Evolutionary conservation across 1,140 invertebrate genomes (phyloP).

Genomic region (Caenorhabditis briggsae): DNA sequence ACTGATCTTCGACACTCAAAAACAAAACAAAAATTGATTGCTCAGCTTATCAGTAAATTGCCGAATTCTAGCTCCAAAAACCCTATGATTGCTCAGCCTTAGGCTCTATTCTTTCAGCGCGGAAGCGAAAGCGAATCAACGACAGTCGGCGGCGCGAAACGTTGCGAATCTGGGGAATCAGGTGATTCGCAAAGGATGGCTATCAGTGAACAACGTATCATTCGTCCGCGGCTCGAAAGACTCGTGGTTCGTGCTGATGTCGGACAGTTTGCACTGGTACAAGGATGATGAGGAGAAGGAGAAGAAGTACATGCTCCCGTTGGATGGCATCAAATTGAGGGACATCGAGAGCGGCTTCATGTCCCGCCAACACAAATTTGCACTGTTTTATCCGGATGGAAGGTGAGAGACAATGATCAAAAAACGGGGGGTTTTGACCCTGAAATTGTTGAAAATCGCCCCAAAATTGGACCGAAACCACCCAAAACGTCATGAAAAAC

Average conservation of each 20-base stretch:
- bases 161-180: conserved; percentile 78
- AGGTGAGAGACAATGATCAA: conserved; percentile 69
- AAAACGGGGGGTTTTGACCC: too few relatives aligned
- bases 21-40: too few relatives aligned
- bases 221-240: conserved; percentile 98
- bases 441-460: too few relatives aligned
- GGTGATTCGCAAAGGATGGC: conserved; percentile 92
- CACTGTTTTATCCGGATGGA: conserved; percentile 96
- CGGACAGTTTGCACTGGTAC: conserved; percentile 97
- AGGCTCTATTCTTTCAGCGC: conserved; percentile 68
- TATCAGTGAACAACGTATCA: conserved; percentile 96
- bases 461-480: too few relatives aligned
- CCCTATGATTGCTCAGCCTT: too few relatives aligned
- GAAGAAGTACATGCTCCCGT: conserved; percentile 98
- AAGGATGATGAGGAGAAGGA: conserved; percentile 99
- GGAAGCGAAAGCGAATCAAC: conserved; percentile 76
- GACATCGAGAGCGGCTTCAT: conserved; percentile 98
- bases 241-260: conserved; percentile 99
- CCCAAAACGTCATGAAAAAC: too few relatives aligned
- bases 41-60: too few relatives aligned
- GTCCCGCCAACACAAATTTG: conserved; percentile 95
- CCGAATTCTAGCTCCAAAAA: too few relatives aligned
- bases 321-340: conserved; percentile 95
- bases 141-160: conserved; percentile 67
- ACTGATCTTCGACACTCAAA: too few relatives aligned